These are phyloP conservation scores for Euglossa dilemma DNA, from an alignment of 1,140 invertebrate species.

Conservation along the genomic window DNA sequence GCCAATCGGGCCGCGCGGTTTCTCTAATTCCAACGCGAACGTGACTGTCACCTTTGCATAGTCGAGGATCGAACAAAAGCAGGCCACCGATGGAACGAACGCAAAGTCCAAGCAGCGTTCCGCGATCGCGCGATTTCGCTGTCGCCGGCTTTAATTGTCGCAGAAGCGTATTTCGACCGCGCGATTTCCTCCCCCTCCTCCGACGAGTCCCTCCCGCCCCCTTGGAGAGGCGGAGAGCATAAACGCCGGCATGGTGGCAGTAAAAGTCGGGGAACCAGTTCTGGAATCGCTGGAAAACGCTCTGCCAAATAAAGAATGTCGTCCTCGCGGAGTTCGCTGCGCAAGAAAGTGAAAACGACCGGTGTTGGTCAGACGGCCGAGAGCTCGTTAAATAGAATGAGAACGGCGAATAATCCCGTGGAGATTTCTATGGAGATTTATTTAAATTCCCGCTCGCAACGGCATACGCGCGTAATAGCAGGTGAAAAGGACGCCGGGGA, in stretches of 20 bases:
- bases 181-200: no score
- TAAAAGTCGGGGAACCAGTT: constrained; percentile 58
- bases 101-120: not conserved
- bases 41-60: not conserved
- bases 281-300: constrained; percentile 55
- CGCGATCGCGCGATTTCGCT: not conserved
- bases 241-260: not conserved
- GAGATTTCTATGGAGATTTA: not conserved
- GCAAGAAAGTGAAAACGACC: constrained; percentile 48
- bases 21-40: constrained; percentile 10
- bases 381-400: not conserved
- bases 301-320: constrained; percentile 58
- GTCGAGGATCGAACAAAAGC: no score
- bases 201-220: no score
- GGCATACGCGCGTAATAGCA: no score
- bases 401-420: not conserved
- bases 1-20: constrained; percentile 11
- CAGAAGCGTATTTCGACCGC: not conserved
- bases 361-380: not conserved
- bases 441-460: not conserved
- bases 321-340: constrained; percentile 16
- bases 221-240: no score
- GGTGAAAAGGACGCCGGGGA: no score
- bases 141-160: not conserved
- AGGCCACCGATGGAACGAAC: not conserved